Base-by-base conservation (phyloP, 2,888 invertebrate species). In the Euproctis similis region DNA sequence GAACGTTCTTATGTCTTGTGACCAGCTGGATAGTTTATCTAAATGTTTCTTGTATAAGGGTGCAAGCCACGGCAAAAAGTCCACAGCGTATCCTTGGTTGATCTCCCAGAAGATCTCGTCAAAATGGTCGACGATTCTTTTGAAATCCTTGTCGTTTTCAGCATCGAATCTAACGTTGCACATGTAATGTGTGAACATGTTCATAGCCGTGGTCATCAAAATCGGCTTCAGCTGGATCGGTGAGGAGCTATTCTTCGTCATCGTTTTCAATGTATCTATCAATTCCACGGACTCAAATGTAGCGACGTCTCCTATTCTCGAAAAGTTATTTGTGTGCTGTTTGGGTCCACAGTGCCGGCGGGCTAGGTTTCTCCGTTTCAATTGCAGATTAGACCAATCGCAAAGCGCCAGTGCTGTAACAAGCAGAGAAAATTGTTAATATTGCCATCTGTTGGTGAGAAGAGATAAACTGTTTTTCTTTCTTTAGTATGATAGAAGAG, bases 31-130 rank as follows among this genome's bases (percentile, higher is more conserved):
- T 3, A 94, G 73, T 42, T 88, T 89, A 2, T 87, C 82, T 76
- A 93, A 87, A 52, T 93, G 91, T 2, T 84, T 78, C 2, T 73
- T 73, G 64, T 93, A 94, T 35, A 93, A 88, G 0, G 93, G 93
- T 1, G 88, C 77, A 0, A 95, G 66, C 91, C 92, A 94, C 0
- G 95, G 95, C 11, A 96, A 58, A 54, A 95, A 95, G 54, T 96
- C 96, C 0, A 95, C 88, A 0, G 93, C 92, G 62, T 94, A 94
- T 0, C 94, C 94, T 53, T 94, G 93, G 65, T 95, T 96, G 40
- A 96, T 94, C 59, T 95, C 95, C 91, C 93, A 94, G 76, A 96
- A 96, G 27, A 96, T 94, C 48, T 92, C 91, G 52, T 95, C 95
- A 62, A 95, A 95, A 32, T 86, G 87, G 12, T 89, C 78, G 0